phyloP scores from a whole-genome alignment of 2,888 invertebrate species.

The Yponomeuta evonymella region DNA sequence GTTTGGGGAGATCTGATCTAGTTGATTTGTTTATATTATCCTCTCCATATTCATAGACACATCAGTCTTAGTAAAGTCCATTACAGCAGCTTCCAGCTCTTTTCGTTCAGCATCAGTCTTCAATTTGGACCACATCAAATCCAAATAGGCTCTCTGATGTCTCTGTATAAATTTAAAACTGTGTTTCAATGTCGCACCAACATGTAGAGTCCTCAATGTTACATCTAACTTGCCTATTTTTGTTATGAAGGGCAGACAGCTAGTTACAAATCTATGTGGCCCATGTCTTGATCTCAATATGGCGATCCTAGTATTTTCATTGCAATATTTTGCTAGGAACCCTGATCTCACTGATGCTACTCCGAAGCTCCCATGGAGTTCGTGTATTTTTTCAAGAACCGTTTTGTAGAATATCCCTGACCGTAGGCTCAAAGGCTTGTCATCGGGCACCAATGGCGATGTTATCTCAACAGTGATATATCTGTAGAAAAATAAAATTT shows the following conservation, averaged over 20 bases:
- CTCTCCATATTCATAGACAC: conserved; percentile 61
- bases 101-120: conserved; percentile 79
- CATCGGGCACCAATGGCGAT: conserved; percentile 62
- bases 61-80: conserved; percentile 67
- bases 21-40: conserved; percentile 34
- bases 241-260: conserved; percentile 81
- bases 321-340: conserved; percentile 87
- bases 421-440: conserved; percentile 67
- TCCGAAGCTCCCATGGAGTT: conserved; percentile 86
- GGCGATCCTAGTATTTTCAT: conserved; percentile 84
- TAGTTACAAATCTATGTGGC: conserved; percentile 83
- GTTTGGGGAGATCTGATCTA: background rate
- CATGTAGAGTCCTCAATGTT: conserved; percentile 80
- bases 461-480: conserved; percentile 82
- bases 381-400: conserved; percentile 78
- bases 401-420: conserved; percentile 72
- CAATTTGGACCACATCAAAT: conserved; percentile 77
- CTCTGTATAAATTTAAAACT: conserved; percentile 84
- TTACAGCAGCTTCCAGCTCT: conserved; percentile 67
- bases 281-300: conserved; percentile 84
- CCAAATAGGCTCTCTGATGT: conserved; percentile 80
- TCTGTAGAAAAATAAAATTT: conserved; percentile 51
- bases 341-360: conserved; percentile 82
- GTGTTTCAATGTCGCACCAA: conserved; percentile 86
- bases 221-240: conserved; percentile 79